A percentile compares a stretch with the other conserved stretches of the same genome.
These are phyloP conservation scores for Drosophila merina DNA, from an alignment of 2,888 invertebrate genomes.

Conservation along the genomic window DNA sequence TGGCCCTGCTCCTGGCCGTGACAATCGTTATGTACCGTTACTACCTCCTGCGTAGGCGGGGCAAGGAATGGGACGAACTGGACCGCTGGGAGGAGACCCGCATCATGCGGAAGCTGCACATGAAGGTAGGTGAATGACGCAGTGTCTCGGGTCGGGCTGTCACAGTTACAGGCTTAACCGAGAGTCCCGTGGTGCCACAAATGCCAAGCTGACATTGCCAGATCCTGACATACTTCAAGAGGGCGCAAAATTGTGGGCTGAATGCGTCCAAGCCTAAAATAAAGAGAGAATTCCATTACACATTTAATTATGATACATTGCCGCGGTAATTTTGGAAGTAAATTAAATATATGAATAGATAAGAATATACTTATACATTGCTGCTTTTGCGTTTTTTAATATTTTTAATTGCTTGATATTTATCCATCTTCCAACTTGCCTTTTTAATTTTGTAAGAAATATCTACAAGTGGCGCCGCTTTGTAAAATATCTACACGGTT, in stretches of 20 bases:
- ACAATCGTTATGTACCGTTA: conserved; percentile 88
- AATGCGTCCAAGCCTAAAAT: neutral
- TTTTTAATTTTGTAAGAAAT: neutral
- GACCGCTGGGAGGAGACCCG: conserved; percentile 85
- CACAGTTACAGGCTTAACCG: neutral
- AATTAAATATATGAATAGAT: no score
- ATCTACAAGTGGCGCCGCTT: conserved; percentile 5
- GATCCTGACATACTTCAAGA: conserved; percentile 1
- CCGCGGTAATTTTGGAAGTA: neutral
- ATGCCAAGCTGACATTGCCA: conserved; percentile 23
- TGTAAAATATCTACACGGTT: neutral
- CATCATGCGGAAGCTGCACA: conserved; percentile 82
- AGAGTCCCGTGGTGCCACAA: conserved; percentile 6
- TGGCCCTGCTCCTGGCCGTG: conserved; percentile 87
- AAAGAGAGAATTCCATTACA: neutral
- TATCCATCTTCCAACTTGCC: neutral
- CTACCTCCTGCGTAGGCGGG: conserved; percentile 86
- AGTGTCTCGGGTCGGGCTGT: conserved; percentile 4
- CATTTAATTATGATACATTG: no score
- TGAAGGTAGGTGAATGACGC: conserved; percentile 78
- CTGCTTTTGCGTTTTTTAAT: neutral
- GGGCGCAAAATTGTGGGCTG: conserved; percentile 3
- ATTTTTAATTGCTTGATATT: neutral
- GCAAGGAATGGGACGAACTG: conserved; percentile 87
- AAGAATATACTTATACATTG: no score